Base-by-base conservation (phyloP, 2,888 invertebrate genomes). In the Eurytoma californica region DNA sequence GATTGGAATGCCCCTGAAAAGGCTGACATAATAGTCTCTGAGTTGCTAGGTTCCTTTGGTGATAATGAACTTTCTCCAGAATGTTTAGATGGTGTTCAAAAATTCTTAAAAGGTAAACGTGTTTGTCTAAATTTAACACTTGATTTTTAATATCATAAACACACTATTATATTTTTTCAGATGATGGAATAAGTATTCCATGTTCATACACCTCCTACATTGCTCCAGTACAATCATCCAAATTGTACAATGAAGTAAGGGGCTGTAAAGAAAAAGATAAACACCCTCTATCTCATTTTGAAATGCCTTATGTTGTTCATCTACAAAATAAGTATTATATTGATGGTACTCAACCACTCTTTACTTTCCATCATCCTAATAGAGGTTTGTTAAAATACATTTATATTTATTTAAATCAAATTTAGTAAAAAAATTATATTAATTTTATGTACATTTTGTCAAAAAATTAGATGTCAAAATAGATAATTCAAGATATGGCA, bases 31-130 rank as follows among this genome's bases (percentile, higher is more conserved):
- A 92, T 99, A 72, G 96, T 99, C 39, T 98, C 98, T 0, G 99
- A 99, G 91, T 92, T 99, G 63, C 92, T 99, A 72, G 99, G 97
- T 0, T 98, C 98, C 1, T 99, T 99, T 92, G 98, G 98, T 24
- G 99, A 99, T 90, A 99, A 99, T 90, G 99, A 99, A 91, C 92
- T 99, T 14, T 98, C 98, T 0, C 99, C 99, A 0, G 99, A 99
- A 91, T 99, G 98, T 90, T 92, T 99, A 69, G 98, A 98, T 91
- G 98, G 98, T 3, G 98, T 97, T 3, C 95, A 97, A 85, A 93
- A 95, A 57, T 94, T 97, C 83, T 91, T 98, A 5, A 95, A 95
- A 91, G 92, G 92, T 92, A 39, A 39, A 39, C 39, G 9, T 84
- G 39, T 84, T 73, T 0, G 30, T 18, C 28, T n/a, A 20, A 18